phyloP scores from a whole-genome alignment of 2,888 invertebrate genomes.

The Boloria euphrosyne region DNA sequence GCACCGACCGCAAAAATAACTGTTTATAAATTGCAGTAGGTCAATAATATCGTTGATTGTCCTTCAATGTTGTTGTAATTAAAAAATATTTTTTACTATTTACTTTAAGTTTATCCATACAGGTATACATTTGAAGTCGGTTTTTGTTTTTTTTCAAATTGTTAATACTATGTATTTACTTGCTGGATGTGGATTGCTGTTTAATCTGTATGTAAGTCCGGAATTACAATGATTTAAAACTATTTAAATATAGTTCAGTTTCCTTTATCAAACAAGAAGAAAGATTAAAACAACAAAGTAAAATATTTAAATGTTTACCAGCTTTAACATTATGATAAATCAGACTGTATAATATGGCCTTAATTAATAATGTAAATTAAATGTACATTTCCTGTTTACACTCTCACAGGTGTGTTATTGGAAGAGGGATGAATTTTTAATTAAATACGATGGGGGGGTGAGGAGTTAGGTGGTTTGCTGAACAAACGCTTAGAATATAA shows the following conservation, averaged over 20 bases:
- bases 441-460: slow-evolving; percentile 34
- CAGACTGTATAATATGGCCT: slow-evolving; percentile 24
- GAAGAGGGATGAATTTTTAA: slow-evolving; percentile 42
- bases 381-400: slow-evolving; percentile 38
- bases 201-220: slow-evolving; percentile 2
- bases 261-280: slow-evolving; percentile 2
- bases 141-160: no score
- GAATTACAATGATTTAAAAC: slow-evolving; percentile 5
- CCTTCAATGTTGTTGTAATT: no score
- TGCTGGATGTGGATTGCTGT: not conserved
- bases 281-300: slow-evolving; percentile 19
- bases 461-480: slow-evolving; percentile 39
- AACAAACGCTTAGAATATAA: slow-evolving; percentile 72
- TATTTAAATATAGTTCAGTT: slow-evolving; percentile 3
- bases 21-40: no score
- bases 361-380: slow-evolving; percentile 40
- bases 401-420: slow-evolving; percentile 39
- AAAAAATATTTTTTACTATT: no score
- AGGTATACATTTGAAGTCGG: no score
- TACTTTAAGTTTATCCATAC: no score
- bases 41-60: no score
- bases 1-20: no score
- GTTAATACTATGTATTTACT: not conserved
- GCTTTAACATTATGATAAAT: slow-evolving; percentile 26
- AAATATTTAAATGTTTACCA: slow-evolving; percentile 12